phyloP scores from a whole-genome alignment of 2,888 invertebrate genomes.

The Trimorus sp. region DNA sequence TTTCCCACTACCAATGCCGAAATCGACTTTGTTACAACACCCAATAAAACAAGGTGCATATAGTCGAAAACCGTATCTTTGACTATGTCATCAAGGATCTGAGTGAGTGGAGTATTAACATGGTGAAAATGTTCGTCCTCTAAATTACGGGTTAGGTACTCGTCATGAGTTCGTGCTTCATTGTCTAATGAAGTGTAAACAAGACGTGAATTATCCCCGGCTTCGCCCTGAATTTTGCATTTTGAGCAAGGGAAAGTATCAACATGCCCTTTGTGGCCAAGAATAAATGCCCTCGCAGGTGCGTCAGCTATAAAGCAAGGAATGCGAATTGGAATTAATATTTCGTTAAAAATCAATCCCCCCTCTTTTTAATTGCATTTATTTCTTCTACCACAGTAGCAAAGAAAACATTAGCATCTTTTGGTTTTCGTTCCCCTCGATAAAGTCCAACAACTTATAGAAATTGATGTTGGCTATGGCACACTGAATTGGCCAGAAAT shows the following conservation, averaged over 20 bases:
- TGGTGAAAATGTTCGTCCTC: conserved; percentile 25
- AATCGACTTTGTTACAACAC: conserved; percentile 16
- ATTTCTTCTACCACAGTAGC: neutral
- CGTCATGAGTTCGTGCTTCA: conserved; percentile 29
- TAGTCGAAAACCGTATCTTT: conserved; percentile 31
- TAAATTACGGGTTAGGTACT: conserved; percentile 6
- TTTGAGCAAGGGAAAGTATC: conserved; percentile 10
- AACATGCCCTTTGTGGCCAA: conserved; percentile 6
- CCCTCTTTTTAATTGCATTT: neutral
- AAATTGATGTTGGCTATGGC: neutral
- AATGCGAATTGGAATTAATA: neutral
- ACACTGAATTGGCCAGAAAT: conserved; percentile 10
- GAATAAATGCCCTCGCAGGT: conserved; percentile 25
- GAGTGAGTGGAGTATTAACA: conserved; percentile 1
- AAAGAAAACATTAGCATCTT: neutral
- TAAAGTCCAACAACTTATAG: neutral
- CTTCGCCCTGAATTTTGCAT: conserved; percentile 15
- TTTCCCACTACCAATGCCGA: neutral
- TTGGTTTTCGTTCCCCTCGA: neutral
- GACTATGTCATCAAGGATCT: conserved; percentile 30
- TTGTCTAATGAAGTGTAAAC: neutral
- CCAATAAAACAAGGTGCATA: conserved; percentile 31
- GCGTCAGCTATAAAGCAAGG: neutral
- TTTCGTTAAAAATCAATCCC: neutral
- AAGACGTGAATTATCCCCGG: neutral